phyloP scores from a whole-genome alignment of 2,113 vertebrate species.

The Paratilapia polleni region DNA sequence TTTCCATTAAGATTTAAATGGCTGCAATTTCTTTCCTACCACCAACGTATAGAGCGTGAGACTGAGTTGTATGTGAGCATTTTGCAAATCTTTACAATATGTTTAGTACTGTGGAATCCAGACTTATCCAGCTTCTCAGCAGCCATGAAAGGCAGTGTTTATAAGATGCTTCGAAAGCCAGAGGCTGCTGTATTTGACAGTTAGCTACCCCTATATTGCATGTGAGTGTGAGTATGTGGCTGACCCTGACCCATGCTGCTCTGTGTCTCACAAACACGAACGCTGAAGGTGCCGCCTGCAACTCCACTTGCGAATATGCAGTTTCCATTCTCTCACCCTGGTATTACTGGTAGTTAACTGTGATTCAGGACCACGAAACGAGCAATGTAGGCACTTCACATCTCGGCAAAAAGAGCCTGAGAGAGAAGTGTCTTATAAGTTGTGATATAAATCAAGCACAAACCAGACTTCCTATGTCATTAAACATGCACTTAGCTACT shows the following conservation, averaged over 20 bases:
- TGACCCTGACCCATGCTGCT: neutral
- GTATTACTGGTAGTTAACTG: slow-evolving; percentile 19
- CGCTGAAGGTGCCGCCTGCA: neutral
- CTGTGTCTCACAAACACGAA: neutral
- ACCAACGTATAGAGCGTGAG: rapidly evolving
- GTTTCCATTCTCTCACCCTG: slow-evolving; percentile 67
- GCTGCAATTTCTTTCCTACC: neutral
- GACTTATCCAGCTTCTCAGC: neutral
- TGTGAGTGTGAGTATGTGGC: slow-evolving; percentile 37
- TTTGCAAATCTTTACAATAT: neutral
- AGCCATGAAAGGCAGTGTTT: neutral
- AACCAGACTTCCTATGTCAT: neutral
- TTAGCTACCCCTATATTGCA: neutral
- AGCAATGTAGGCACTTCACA: neutral
- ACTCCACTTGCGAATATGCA: slow-evolving; percentile 11
- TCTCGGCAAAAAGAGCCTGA: neutral
- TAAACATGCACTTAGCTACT: slow-evolving; percentile 16
- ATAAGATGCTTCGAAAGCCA: slow-evolving; percentile 5
- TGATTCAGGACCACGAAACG: neutral
- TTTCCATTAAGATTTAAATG: neutral
- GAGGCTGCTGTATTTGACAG: slow-evolving; percentile 3
- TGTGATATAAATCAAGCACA: slow-evolving; percentile 8
- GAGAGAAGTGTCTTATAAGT: neutral
- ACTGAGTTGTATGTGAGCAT: neutral
- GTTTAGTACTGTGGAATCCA: rapidly evolving